Evolutionary conservation across 23 tunicate species (phyloP).

Genomic region (Phallusia fumigata): DNA sequence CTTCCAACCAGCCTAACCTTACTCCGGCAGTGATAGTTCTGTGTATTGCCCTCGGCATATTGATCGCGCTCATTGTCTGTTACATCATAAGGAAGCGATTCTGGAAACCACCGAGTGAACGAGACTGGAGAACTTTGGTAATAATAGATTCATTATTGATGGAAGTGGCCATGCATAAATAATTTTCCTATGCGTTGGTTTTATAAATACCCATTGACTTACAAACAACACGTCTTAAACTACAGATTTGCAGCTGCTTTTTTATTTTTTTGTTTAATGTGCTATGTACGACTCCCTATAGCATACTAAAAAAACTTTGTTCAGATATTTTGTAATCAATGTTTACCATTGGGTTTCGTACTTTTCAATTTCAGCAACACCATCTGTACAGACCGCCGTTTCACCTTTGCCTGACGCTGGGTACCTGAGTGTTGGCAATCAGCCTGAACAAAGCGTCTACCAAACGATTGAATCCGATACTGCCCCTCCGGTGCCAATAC

Average conservation of each 20-base stretch:
- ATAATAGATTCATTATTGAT: too few species aligned
- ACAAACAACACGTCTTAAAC: too few species aligned
- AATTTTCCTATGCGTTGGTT: too few species aligned
- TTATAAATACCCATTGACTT: background rate
- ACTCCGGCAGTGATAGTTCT: background rate
- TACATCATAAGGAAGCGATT: slow-evolving; percentile 7
- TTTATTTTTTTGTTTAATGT: too few species aligned
- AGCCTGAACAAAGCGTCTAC: background rate
- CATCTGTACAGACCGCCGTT: background rate
- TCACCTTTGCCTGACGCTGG: slow-evolving; percentile 7
- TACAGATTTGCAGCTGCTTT: too few species aligned
- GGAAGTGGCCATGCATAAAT: too few species aligned
- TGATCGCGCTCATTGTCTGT: background rate
- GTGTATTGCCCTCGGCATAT: background rate
- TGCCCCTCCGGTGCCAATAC: background rate
- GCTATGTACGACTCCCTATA: too few species aligned
- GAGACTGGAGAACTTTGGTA: background rate
- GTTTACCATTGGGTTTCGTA: too few species aligned
- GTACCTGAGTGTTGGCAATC: background rate
- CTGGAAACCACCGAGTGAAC: background rate
- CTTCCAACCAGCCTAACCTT: background rate
- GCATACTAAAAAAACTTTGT: too few species aligned
- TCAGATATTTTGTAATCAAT: too few species aligned
- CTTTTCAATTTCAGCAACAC: background rate
- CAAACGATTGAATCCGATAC: background rate